phyloP scores from a whole-genome alignment of 2,113 vertebrate genomes.

The Egretta garzetta region DNA sequence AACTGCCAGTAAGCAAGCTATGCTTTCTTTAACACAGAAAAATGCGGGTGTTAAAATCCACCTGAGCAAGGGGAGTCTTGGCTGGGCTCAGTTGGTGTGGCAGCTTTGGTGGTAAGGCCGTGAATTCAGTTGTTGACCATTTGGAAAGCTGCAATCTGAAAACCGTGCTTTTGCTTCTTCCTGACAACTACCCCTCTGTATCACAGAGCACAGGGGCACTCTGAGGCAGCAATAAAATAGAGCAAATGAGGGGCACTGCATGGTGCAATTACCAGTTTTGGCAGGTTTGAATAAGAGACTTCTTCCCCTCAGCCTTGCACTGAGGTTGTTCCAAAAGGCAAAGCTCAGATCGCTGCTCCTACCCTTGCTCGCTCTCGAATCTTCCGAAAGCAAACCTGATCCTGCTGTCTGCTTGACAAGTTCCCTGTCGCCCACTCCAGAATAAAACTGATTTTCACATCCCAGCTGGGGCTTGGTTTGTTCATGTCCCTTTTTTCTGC shows the following conservation, averaged over 20 bases:
- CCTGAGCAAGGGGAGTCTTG: background rate
- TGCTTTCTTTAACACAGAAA: background rate
- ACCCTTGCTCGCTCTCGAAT: background rate
- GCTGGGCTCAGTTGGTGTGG: background rate
- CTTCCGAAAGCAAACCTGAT: background rate
- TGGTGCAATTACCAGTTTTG: background rate
- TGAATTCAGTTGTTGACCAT: background rate
- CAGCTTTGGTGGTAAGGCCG: no score
- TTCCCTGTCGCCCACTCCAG: background rate
- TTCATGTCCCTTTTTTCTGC: background rate
- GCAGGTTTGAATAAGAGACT: background rate
- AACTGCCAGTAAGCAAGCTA: background rate
- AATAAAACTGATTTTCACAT: background rate
- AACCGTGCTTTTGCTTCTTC: background rate
- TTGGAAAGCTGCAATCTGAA: background rate
- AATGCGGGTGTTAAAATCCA: background rate
- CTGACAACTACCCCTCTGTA: rapidly evolving
- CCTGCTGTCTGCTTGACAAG: background rate
- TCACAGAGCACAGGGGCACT: background rate
- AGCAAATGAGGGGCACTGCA: background rate
- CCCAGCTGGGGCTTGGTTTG: background rate
- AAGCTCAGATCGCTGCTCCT: background rate
- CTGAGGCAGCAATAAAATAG: background rate
- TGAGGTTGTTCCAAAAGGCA: background rate
- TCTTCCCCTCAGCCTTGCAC: background rate